A percentile compares a stretch with the other conserved stretches of the same genome.
Conservation (phyloP, 2,888 invertebrate species). For the Synergus gifuensis region DNA sequence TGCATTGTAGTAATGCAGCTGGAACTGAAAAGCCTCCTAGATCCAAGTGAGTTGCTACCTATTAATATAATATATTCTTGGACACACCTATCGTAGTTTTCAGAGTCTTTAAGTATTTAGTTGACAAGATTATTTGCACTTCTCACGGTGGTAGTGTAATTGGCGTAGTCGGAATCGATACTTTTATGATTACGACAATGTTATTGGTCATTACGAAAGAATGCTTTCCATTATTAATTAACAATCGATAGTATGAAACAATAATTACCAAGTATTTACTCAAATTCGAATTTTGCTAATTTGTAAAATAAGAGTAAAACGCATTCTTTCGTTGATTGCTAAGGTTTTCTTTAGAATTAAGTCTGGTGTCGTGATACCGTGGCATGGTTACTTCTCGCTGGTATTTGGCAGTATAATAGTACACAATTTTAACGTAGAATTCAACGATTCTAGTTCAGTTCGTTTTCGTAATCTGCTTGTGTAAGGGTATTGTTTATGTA, state of each 20-base stretch:
- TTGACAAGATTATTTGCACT: slow-evolving; percentile 1
- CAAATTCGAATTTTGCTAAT: background rate
- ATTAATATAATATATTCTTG: slow-evolving; percentile 42
- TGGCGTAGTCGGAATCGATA: background rate
- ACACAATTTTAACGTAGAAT: slow-evolving; percentile 14
- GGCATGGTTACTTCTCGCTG: slow-evolving; percentile 65
- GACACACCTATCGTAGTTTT: slow-evolving; percentile 5
- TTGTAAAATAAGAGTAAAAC: background rate
- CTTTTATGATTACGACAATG: background rate
- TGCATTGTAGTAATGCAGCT: slow-evolving; percentile 62
- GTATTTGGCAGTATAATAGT: slow-evolving; percentile 17
- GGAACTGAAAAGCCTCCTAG: slow-evolving; percentile 73
- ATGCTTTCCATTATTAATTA: background rate
- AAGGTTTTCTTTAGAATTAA: slow-evolving; percentile 22
- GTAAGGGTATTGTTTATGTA: slow-evolving; percentile 1
- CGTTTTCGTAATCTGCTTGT: slow-evolving; percentile 4
- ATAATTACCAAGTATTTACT: background rate
- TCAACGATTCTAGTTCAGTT: slow-evolving; percentile 8
- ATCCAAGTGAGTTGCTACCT: slow-evolving; percentile 74
- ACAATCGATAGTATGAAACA: background rate
- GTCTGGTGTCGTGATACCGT: slow-evolving; percentile 69
- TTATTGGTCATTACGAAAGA: slow-evolving; percentile 1
- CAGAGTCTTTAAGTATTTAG: background rate
- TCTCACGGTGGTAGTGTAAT: slow-evolving; percentile 5
- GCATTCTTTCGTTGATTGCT: background rate